Base-by-base conservation (phyloP, 1,140 invertebrate genomes). In the Formica exsecta region DNA sequence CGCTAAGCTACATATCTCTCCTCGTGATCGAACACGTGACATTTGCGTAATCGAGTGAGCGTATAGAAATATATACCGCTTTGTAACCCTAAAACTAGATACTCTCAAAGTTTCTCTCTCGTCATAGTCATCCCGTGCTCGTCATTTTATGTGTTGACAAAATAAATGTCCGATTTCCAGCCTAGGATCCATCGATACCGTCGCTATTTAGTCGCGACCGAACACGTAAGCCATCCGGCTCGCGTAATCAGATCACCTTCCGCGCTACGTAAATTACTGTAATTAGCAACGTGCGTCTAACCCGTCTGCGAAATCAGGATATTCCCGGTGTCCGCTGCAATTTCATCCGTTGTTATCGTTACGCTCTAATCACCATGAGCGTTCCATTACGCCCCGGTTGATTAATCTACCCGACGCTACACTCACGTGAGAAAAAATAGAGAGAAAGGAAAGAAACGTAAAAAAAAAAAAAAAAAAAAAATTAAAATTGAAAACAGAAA, bases 1-100 rank as follows among this genome's bases (percentile, higher is more conserved):
- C 66, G 77, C 77, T 71, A 75, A 88, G 59, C 79, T 73, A 75
- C 65, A 57, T 57, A 70, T 79, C 32, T 32, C 73, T 32, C 25
- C 13, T 48, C 59, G 9, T 51, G 64, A 84, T 62, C 64, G 71
- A 41, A 61, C 71, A 75, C 68, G 71, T 61, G 62, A 70, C 86
- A 64, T 83, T 54, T 11, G 36, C 68, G 59, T 85, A 59, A 71
- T 88, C 29, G 66, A 44, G 32, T 85, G 75, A 65, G 59, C 57
- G 41, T 87, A 85, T 89, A 86, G 80, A 88, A 83, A 86, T 86
- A 92, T 81, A 77, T 75, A 85, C 59, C 64, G 51, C 44, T 64
- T 73, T 87, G 73, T 51, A 62, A 86, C 8, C 41, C 51, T 59
- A 83, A 51, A 51, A 65, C 65, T 73, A 83, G 71, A 70, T 19